Base-by-base conservation (phyloP, 2,113 vertebrate species). In the Platycercus adscitus region DNA sequence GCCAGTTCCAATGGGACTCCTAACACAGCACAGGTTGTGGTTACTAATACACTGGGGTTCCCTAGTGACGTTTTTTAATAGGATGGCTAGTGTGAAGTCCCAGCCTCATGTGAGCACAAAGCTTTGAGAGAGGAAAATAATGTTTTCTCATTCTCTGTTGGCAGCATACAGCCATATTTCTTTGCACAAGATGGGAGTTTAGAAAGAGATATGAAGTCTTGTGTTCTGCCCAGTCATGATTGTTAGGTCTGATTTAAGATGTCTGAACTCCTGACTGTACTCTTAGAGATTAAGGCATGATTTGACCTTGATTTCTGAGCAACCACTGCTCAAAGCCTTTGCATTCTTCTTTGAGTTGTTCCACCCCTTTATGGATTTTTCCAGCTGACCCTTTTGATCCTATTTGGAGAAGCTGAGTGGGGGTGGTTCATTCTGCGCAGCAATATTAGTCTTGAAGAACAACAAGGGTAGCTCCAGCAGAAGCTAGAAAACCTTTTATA, bases 301-400 rank as follows among this genome's bases (percentile, higher is more conserved):
- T 49, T 73, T 90, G 94, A 93, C 92, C 86, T 88, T 80, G 58
- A 50, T 81, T 93, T 86, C 86, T 1, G 3, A 83, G 88, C n/a
- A 93, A 77, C n/a, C 72, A 43, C 60, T 71, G 17, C 64, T 81
- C 68, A 43, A 56, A 82, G 25, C 28, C 61, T 85, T 47, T 68
- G 69, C 50, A 47, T 93, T 86, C 71, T 88, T 96, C 72, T 78
- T 92, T 4, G 2, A 68, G 73, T 81, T 63, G 39, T 77, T 94
- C 89, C 60, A 83, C 29, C 55, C 89, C 76, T 70, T 86, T 43
- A 93, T 50, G 55, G 91, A 84, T 95, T 95, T 92, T 97, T 91
- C 88, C 69, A 15, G 69, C 37, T 93, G 88, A 88, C 88, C 92
- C 69, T 90, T 92, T 66, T 95, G 88, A 94, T 91, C 64, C 68